Conservation (phyloP, 2,113 vertebrate species). For the Urocolius indicus region DNA sequence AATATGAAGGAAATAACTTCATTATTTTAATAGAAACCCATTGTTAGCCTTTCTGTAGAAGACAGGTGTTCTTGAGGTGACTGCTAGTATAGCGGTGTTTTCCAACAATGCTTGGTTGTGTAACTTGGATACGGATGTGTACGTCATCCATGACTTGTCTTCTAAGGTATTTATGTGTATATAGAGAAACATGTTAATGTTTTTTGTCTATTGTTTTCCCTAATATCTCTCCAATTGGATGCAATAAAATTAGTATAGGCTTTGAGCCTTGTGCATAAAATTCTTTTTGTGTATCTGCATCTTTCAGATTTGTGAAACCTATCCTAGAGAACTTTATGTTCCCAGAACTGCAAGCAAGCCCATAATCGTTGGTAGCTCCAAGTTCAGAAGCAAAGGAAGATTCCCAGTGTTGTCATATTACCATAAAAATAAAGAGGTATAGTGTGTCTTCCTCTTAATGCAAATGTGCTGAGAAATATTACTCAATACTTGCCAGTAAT, state of each 20-base stretch:
- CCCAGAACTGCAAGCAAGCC: constrained; percentile 92
- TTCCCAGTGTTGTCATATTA: constrained; percentile 97
- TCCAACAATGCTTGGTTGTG: neutral
- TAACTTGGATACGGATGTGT: neutral
- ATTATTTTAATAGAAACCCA: neutral
- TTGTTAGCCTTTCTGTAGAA: neutral
- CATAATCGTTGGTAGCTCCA: constrained; percentile 96
- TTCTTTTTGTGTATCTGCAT: neutral
- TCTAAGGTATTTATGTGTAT: neutral
- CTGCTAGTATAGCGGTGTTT: neutral
- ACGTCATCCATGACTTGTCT: neutral
- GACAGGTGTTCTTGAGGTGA: neutral
- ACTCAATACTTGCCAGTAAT: neutral
- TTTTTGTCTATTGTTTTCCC: neutral
- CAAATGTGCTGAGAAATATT: neutral
- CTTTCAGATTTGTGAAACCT: constrained; percentile 94
- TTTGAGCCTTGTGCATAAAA: neutral
- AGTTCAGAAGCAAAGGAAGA: constrained; percentile 98
- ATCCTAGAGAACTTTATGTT: constrained; percentile 94
- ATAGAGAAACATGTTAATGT: neutral
- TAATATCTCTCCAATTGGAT: neutral
- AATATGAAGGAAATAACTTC: neutral
- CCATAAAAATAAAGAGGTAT: constrained; percentile 93
- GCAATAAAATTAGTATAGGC: neutral
- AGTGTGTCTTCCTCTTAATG: neutral